These are phyloP conservation scores for Oryzias dopingdopingensis DNA, from an alignment of 2,797 vertebrate species.

Conservation along the genomic window DNA sequence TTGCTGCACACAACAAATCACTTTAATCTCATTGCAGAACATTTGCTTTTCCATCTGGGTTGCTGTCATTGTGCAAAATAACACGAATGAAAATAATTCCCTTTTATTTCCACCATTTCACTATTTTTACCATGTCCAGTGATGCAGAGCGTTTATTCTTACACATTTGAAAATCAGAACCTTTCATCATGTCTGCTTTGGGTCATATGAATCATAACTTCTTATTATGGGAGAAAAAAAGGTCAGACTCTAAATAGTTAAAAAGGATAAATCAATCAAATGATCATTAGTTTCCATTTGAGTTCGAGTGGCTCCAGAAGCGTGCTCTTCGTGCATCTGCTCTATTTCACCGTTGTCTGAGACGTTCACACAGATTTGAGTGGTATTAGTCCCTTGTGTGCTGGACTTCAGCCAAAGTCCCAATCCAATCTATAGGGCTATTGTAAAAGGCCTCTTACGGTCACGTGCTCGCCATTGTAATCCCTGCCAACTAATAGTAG, in stretches of 20 bases:
- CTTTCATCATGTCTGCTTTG: too few relatives aligned
- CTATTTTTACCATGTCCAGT: conserved; percentile 10
- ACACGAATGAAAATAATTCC: background rate
- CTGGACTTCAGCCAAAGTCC: conserved; percentile 52
- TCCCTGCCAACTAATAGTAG: conserved; percentile 19
- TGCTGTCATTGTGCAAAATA: conserved; percentile 24
- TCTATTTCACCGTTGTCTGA: conserved; percentile 6
- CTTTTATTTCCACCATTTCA: conserved; percentile 21
- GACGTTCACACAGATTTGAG: conserved; percentile 11
- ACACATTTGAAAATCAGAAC: too few relatives aligned
- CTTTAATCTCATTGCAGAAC: conserved; percentile 21
- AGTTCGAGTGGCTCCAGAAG: conserved; percentile 16
- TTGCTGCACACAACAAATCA: conserved; percentile 3
- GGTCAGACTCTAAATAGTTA: too few relatives aligned
- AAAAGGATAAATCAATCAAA: too few relatives aligned
- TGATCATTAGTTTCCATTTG: conserved; percentile 19
- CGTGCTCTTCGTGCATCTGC: conserved; percentile 4
- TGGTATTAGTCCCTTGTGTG: conserved; percentile 40
- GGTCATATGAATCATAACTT: too few relatives aligned
- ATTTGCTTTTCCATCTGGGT: conserved; percentile 32
- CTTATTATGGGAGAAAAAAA: too few relatives aligned
- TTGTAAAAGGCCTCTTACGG: conserved; percentile 38
- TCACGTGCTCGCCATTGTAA: conserved; percentile 31
- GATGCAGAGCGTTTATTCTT: conserved; percentile 10
- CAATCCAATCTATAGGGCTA: conserved; percentile 53